phyloP scores from a whole-genome alignment of 2,113 vertebrate species.

The Scatophagus argus region DNA sequence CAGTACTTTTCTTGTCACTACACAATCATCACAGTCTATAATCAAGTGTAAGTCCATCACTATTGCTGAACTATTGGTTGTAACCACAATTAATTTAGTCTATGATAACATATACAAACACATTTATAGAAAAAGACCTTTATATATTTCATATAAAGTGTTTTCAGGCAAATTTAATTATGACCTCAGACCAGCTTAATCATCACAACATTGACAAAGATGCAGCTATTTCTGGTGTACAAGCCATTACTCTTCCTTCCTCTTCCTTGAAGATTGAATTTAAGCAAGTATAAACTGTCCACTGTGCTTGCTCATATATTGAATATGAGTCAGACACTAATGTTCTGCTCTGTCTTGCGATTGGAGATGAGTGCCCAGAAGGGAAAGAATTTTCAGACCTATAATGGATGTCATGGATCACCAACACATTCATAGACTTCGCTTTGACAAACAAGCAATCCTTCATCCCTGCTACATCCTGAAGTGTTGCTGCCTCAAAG shows the following conservation, averaged over 20 bases:
- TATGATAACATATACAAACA: background rate
- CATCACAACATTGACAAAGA: background rate
- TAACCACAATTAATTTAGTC: background rate
- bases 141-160: background rate
- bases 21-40: background rate
- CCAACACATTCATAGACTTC: background rate
- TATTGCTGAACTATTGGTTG: background rate
- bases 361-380: constrained; percentile 10
- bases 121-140: background rate
- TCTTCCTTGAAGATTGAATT: constrained; percentile 10
- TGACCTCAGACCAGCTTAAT: background rate
- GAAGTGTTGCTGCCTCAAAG: background rate
- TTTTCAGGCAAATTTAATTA: constrained; percentile 5
- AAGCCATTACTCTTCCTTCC: background rate
- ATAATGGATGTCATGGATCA: constrained; percentile 27
- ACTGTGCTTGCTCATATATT: constrained; percentile 5
- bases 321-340: constrained; percentile 6
- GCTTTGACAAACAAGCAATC: constrained; percentile 11
- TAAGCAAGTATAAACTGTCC: background rate
- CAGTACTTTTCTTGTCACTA: constrained; percentile 60
- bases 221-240: constrained; percentile 5
- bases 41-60: background rate
- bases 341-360: constrained; percentile 7
- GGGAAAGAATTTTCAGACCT: constrained; percentile 5
- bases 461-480: background rate